Percentiles rank a stretch among this genome's conserved stretches.
Conservation (phyloP, 2,113 vertebrate species). For the Psammodynastes pulverulentus region DNA sequence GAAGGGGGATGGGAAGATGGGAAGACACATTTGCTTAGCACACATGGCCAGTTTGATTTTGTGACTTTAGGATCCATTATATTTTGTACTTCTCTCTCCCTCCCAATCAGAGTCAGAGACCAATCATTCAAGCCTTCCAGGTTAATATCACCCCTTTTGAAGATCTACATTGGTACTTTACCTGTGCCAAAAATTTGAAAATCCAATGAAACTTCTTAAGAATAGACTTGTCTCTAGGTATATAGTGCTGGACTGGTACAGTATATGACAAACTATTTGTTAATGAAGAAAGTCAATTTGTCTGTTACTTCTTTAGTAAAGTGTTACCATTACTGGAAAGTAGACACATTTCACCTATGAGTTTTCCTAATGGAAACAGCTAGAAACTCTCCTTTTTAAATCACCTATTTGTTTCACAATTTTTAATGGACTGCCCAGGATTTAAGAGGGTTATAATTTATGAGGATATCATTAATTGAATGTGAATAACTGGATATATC, state of each 20-base stretch:
- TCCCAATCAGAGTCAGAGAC: neutral
- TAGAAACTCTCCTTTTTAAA: neutral
- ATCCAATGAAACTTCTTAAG: neutral
- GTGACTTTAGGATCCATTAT: neutral
- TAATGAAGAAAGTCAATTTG: neutral
- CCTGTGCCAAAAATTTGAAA: neutral
- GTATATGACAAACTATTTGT: neutral
- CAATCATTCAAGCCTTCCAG: neutral
- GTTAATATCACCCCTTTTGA: neutral
- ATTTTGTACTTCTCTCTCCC: neutral
- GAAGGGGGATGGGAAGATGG: neutral
- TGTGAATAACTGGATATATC: neutral
- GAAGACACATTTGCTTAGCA: neutral
- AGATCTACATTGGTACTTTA: neutral
- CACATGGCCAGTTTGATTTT: neutral
- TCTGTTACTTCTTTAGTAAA: neutral
- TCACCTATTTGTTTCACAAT: neutral
- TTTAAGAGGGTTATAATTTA: neutral
- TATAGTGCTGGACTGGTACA: neutral
- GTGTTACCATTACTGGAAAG: neutral
- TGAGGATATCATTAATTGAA: neutral
- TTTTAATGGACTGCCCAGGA: neutral
- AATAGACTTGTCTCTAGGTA: neutral
- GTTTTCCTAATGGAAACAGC: neutral
- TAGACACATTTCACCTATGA: slow-evolving; percentile 14